Evolutionary conservation across 2,797 vertebrate species (phyloP).

Genomic region (Pangasius macronema): DNA sequence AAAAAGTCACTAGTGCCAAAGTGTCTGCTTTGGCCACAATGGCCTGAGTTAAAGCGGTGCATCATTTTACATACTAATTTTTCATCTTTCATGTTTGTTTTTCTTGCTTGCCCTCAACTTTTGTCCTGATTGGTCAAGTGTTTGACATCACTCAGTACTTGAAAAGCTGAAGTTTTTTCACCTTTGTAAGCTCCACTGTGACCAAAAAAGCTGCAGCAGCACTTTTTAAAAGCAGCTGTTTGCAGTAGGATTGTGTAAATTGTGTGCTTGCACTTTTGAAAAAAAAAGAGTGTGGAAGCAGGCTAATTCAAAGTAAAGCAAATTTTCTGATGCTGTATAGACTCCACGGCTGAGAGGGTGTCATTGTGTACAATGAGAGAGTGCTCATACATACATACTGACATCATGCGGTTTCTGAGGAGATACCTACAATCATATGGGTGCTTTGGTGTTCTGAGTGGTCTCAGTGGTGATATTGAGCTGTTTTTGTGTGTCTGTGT

Average conservation of each 20-base stretch:
- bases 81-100: neutral
- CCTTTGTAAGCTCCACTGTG: neutral
- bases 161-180: neutral
- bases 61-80: neutral
- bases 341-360: neutral
- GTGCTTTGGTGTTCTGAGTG: neutral
- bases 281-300: neutral
- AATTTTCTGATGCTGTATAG: neutral
- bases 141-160: neutral
- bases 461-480: neutral
- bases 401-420: slow-evolving; percentile 11
- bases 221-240: neutral
- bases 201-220: neutral
- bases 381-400: neutral
- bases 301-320: neutral
- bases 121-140: neutral
- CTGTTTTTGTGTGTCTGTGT: neutral
- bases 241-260: neutral
- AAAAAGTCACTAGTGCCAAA: neutral
- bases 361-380: too few relatives aligned
- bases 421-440: neutral
- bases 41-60: neutral
- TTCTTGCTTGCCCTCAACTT: neutral
- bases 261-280: neutral
- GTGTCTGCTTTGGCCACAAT: neutral